These are phyloP conservation scores for Drosophila atripex DNA, from an alignment of 2,888 invertebrate species.

Conservation along the genomic window DNA sequence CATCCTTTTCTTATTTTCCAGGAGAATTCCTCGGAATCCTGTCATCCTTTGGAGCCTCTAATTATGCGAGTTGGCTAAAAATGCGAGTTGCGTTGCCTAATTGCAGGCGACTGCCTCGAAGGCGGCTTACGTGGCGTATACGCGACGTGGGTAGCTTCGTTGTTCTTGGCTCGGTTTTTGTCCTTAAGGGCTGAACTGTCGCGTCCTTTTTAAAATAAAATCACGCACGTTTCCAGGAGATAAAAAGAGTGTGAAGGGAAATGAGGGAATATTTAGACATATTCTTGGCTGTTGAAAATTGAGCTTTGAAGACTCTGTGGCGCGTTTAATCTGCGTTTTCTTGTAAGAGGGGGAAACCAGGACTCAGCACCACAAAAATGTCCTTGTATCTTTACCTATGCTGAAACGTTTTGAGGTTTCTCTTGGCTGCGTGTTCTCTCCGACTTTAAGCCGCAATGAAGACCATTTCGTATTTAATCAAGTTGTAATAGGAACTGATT, in stretches of 20 bases:
- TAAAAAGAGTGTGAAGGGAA: not conserved
- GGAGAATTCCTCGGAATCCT: slow-evolving; percentile 8
- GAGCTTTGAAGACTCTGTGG: slow-evolving; percentile 1
- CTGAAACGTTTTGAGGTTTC: slow-evolving; percentile 2
- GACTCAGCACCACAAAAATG: not conserved
- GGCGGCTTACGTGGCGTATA: slow-evolving; percentile 41
- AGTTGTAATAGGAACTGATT: slow-evolving; percentile 15
- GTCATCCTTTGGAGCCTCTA: slow-evolving; percentile 14
- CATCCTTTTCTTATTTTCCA: not conserved
- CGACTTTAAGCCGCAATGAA: slow-evolving; percentile 3
- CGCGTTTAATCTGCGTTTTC: slow-evolving; percentile 9
- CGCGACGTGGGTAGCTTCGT: slow-evolving; percentile 8
- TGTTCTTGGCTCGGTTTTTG: not conserved
- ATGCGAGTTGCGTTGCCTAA: slow-evolving; percentile 22
- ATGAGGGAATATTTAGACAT: not conserved
- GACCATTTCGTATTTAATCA: slow-evolving; percentile 34
- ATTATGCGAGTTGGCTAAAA: slow-evolving; percentile 36
- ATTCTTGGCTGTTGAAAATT: not conserved
- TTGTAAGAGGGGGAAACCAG: not conserved
- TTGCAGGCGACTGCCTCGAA: slow-evolving; percentile 19
- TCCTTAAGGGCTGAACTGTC: slow-evolving; percentile 11
- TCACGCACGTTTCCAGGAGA: slow-evolving; percentile 28
- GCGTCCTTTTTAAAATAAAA: slow-evolving; percentile 35
- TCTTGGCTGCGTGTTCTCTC: not conserved
- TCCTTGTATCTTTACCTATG: not conserved